These are phyloP conservation scores for Piezodorus guildinii DNA, from an alignment of 1,140 invertebrate genomes.

Conservation along the genomic window DNA sequence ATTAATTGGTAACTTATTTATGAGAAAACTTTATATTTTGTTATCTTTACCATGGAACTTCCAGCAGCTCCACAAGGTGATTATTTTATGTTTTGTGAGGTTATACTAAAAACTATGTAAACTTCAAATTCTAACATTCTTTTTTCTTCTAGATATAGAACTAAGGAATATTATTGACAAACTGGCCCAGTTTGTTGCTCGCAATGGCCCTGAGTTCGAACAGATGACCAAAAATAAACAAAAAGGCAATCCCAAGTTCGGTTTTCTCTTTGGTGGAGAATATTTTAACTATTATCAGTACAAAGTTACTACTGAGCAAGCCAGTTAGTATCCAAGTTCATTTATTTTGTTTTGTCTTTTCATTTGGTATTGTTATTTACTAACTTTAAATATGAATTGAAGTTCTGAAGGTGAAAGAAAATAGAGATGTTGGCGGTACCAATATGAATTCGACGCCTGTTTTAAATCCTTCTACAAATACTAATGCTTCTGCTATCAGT, in stretches of 20 bases:
- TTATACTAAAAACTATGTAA: not conserved
- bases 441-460: not conserved
- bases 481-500: conserved; percentile 8
- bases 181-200: conserved; percentile 92
- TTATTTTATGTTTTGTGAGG: conserved; percentile 1
- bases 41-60: conserved; percentile 33
- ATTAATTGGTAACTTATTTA: too few species aligned
- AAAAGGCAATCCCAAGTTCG: conserved; percentile 92
- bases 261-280: conserved; percentile 92
- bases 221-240: conserved; percentile 97
- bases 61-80: conserved; percentile 37
- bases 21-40: too few species aligned
- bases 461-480: not conserved
- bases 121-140: not conserved
- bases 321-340: conserved; percentile 52
- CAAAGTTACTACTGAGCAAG: conserved; percentile 82
- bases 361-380: not conserved
- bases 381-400: not conserved
- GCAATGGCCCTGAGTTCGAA: conserved; percentile 97
- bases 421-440: not conserved
- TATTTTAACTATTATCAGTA: conserved; percentile 94
- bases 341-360: not conserved
- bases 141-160: conserved; percentile 61
- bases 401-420: conserved; percentile 5
- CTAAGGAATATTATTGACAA: conserved; percentile 95